phyloP scores from a whole-genome alignment of 2,888 invertebrate species.

The Metallyticus violacea region DNA sequence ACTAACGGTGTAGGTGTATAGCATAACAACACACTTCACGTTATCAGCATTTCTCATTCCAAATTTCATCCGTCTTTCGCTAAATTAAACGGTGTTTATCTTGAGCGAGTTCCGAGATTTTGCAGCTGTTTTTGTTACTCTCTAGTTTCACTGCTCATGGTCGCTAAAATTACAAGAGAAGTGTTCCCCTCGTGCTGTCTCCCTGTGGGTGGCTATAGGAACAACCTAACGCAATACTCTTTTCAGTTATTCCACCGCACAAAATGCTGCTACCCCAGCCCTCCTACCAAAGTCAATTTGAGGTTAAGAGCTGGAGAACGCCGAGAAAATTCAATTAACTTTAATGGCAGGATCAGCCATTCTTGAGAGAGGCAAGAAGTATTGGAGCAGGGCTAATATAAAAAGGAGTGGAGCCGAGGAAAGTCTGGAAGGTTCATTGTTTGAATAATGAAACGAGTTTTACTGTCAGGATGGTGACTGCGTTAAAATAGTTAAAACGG shows the following conservation, averaged over 20 bases:
- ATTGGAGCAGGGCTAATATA: constrained; percentile 28
- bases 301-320: constrained; percentile 34
- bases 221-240: neutral
- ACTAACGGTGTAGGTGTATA: no score
- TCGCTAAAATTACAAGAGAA: neutral
- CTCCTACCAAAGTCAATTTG: constrained; percentile 29
- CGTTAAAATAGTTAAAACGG: neutral
- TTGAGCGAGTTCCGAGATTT: neutral
- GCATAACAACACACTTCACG: no score
- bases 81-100: neutral
- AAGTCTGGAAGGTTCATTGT: constrained; percentile 23
- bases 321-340: constrained; percentile 55
- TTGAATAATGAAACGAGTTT: constrained; percentile 31
- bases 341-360: constrained; percentile 48
- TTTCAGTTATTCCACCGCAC: neutral
- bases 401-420: constrained; percentile 15
- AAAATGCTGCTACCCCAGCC: neutral
- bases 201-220: neutral
- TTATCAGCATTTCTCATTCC: neutral
- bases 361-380: constrained; percentile 23
- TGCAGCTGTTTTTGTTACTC: neutral
- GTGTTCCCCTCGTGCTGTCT: no score
- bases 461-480: constrained; percentile 26
- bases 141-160: no score
- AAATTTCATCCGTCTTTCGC: neutral